Conservation (phyloP, 2,888 invertebrate genomes). For the Dione juno region DNA sequence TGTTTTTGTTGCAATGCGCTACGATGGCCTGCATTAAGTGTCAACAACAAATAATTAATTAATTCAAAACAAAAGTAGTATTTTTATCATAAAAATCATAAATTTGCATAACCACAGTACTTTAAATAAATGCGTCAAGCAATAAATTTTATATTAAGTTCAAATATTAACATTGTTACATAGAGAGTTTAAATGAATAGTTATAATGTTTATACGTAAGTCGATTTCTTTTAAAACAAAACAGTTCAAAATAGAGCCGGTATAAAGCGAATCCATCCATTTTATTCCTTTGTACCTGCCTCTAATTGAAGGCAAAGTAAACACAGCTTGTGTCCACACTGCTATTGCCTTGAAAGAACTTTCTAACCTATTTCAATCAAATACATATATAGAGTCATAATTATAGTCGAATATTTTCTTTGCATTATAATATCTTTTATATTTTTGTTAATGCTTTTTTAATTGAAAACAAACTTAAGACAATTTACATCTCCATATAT, state of each 20-base stretch:
- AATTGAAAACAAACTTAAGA: too few relatives aligned
- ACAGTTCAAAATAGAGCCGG: background rate
- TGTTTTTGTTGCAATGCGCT: too few relatives aligned
- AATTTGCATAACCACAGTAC: too few relatives aligned
- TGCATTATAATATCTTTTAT: background rate
- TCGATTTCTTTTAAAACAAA: background rate
- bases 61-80: too few relatives aligned
- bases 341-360: constrained; percentile 22
- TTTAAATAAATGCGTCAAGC: background rate
- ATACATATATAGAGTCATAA: background rate
- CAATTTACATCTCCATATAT: too few relatives aligned
- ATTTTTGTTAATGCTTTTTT: background rate
- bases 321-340: constrained; percentile 10
- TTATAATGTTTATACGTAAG: background rate
- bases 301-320: constrained; percentile 26
- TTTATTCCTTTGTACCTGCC: constrained; percentile 26
- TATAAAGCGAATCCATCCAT: constrained; percentile 21
- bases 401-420: background rate
- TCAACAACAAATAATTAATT: too few relatives aligned
- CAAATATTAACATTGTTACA: background rate
- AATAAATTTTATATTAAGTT: background rate
- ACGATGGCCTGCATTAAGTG: too few relatives aligned
- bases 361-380: background rate
- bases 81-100: too few relatives aligned
- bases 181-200: background rate